These are phyloP conservation scores for Synaphobranchus kaupii DNA, from an alignment of 2,797 vertebrate genomes.

Conservation along the genomic window DNA sequence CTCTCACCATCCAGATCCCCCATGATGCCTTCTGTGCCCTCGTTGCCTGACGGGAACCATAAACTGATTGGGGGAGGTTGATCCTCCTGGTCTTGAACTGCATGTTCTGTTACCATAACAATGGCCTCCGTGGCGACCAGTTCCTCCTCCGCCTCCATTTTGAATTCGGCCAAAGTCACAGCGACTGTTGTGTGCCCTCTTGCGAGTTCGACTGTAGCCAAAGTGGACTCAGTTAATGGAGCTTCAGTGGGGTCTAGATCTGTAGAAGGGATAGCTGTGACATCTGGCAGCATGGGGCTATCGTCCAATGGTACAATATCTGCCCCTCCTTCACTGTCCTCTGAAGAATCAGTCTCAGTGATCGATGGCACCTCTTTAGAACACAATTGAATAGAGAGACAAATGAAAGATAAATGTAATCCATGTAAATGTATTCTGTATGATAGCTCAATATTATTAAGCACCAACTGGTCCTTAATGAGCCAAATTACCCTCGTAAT, in stretches of 20 bases:
- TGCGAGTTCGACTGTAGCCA: conserved; percentile 3
- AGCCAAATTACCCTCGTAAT: background rate
- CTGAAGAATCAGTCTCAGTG: conserved; percentile 37
- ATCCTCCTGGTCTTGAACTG: conserved; percentile 30
- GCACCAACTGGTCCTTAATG: background rate
- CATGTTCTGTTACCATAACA: conserved; percentile 31
- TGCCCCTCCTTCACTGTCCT: conserved; percentile 37
- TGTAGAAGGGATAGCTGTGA: conserved; percentile 31
- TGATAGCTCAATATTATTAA: background rate
- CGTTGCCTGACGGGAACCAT: conserved; percentile 29
- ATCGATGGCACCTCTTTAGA: conserved; percentile 48
- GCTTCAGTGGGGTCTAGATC: conserved; percentile 40
- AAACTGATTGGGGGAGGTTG: conserved; percentile 28
- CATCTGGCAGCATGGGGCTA: conserved; percentile 32
- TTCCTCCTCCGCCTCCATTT: conserved; percentile 35
- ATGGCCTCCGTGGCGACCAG: conserved; percentile 36
- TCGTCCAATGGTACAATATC: conserved; percentile 30
- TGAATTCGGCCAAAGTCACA: conserved; percentile 34
- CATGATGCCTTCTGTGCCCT: conserved; percentile 38
- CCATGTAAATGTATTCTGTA: no score
- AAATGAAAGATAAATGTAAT: background rate
- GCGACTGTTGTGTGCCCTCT: background rate
- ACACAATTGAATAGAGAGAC: conserved; percentile 39
- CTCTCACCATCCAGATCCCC: conserved; percentile 45
- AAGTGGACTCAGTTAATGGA: conserved; percentile 11